A percentile compares a stretch with the other conserved stretches of the same genome.
phyloP scores from a whole-genome alignment of 1,140 invertebrate genomes.

The Drosophila oshimai region DNA sequence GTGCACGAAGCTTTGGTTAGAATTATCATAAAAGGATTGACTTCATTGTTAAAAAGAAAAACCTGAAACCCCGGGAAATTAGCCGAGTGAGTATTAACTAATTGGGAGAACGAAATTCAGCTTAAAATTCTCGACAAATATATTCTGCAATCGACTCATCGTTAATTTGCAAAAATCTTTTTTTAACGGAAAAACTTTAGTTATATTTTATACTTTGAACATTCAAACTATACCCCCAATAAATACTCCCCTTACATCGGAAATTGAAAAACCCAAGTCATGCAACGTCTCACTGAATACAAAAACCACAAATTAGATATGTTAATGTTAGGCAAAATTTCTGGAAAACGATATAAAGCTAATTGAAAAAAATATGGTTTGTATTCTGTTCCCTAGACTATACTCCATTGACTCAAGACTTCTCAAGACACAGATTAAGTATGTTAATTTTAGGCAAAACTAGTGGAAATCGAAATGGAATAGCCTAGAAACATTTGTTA shows the following conservation, averaged over 20 bases:
- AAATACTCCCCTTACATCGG: not conserved
- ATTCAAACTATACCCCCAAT: not conserved
- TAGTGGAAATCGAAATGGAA: slow-evolving; percentile 3
- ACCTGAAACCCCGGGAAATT: not conserved
- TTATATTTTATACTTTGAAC: no score
- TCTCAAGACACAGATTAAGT: not conserved
- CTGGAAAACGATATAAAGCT: not conserved
- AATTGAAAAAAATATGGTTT: not conserved
- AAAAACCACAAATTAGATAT: not conserved
- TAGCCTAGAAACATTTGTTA: not conserved
- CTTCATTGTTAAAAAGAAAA: not conserved
- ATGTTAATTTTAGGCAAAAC: not conserved
- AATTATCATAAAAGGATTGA: not conserved
- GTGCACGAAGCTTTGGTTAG: not conserved
- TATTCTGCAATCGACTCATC: no score
- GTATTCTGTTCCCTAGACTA: not conserved
- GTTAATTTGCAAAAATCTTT: no score
- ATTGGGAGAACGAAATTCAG: no score
- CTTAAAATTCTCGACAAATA: no score
- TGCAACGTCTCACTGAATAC: not conserved
- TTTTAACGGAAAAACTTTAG: no score
- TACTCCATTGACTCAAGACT: not conserved
- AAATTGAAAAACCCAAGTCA: not conserved
- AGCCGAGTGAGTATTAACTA: no score
- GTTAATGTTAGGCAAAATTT: not conserved